phyloP scores from a whole-genome alignment of 2,113 vertebrate genomes.

The Conger conger region DNA sequence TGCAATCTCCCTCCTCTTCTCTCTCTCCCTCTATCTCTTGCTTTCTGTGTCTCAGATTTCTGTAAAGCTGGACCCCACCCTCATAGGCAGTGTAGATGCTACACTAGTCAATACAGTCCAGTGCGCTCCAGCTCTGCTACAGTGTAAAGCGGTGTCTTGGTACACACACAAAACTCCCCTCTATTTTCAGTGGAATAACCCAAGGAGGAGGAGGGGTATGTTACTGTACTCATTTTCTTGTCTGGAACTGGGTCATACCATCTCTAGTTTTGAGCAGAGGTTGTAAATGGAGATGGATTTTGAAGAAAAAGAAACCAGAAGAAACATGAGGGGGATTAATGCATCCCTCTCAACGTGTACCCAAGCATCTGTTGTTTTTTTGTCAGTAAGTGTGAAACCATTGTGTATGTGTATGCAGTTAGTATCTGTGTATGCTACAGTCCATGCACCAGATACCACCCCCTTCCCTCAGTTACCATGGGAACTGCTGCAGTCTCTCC shows the following conservation, averaged over 20 bases:
- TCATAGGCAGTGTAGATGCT: conserved; percentile 69
- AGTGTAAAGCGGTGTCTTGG: conserved; percentile 59
- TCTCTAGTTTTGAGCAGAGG: conserved; percentile 23
- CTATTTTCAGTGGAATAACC: conserved; percentile 64
- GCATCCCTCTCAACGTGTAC: not conserved
- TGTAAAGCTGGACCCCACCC: conserved; percentile 70
- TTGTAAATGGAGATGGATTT: conserved; percentile 23
- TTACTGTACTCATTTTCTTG: conserved; percentile 40
- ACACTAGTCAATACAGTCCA: conserved; percentile 66
- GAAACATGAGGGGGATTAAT: conserved; percentile 14
- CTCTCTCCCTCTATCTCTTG: conserved; percentile 15
- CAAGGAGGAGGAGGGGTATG: conserved; percentile 53
- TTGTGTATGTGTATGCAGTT: not conserved
- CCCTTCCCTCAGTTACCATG: conserved; percentile 71
- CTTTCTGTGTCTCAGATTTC: conserved; percentile 22
- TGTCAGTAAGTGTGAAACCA: not conserved
- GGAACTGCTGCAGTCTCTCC: conserved; percentile 70
- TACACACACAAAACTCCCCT: conserved; percentile 55
- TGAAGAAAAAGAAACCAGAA: conserved; percentile 22
- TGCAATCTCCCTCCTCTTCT: conserved; percentile 11
- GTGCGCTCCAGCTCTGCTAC: conserved; percentile 70
- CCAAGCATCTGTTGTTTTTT: not conserved
- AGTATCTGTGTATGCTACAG: not conserved
- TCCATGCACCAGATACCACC: conserved; percentile 36
- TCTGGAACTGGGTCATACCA: conserved; percentile 61